phyloP scores from a whole-genome alignment of 2,888 invertebrate genomes.

The Campoplex nolae region DNA sequence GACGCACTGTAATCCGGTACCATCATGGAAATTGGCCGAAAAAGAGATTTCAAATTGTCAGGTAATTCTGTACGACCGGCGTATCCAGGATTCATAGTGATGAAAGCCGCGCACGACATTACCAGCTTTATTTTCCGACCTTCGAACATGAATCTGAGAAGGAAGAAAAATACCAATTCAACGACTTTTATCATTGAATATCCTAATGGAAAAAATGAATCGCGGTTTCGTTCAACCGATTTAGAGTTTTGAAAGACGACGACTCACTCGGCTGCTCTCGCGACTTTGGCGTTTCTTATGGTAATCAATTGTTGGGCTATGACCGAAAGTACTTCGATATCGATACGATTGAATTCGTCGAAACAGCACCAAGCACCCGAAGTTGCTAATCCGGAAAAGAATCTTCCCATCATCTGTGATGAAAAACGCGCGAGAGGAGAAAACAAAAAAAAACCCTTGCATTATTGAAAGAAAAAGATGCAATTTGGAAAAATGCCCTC shows the following conservation, averaged over 20 bases:
- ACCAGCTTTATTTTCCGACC: constrained; percentile 94
- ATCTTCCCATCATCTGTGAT: constrained; percentile 93
- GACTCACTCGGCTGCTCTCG: constrained; percentile 86
- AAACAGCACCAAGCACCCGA: constrained; percentile 97
- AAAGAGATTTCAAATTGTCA: constrained; percentile 94
- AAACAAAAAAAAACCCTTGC: too few species aligned
- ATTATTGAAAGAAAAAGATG: too few species aligned
- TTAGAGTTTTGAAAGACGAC: not conserved
- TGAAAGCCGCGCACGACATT: constrained; percentile 93
- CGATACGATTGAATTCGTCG: constrained; percentile 96
- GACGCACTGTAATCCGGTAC: constrained; percentile 93
- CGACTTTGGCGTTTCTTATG: constrained; percentile 93
- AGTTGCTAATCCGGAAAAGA: constrained; percentile 95
- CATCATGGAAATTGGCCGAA: constrained; percentile 96
- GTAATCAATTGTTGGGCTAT: constrained; percentile 96
- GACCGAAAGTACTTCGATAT: constrained; percentile 95
- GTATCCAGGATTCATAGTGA: constrained; percentile 97
- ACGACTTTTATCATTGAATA: not conserved
- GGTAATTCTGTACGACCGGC: constrained; percentile 95
- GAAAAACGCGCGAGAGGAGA: too few species aligned
- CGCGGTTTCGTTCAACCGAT: too few species aligned
- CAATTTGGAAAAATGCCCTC: too few species aligned
- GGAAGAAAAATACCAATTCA: constrained; percentile 50
- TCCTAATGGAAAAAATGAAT: too few species aligned
- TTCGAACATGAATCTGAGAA: constrained; percentile 93